Base-by-base conservation (phyloP, 1,140 invertebrate species). In the Microplitis demolitor region DNA sequence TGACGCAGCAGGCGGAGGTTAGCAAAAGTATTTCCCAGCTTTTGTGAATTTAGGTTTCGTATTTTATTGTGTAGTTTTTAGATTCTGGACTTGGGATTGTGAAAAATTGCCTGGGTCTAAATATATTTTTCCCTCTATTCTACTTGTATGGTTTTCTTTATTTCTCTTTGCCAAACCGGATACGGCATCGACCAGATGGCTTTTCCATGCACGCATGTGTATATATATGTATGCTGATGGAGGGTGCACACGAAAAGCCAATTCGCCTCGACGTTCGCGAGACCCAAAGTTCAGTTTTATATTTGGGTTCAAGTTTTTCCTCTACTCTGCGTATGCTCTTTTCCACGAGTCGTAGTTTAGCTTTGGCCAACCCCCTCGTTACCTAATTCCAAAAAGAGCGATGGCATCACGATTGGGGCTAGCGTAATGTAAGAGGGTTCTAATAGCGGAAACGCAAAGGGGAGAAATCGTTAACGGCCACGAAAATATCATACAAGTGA, bases 401-500 rank as follows among this genome's bases (percentile, higher is more conserved):
- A 54, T 35, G 63, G 8, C 34, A 54, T 53, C 16, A 56, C 51
- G 53, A 72, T 54, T 56, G 34, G 53, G 70, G 50, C 14, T 37
- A 56, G 35, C 11, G 6, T 45, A 45, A 45, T 45, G 35, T 14
- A 66, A 61, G 45, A 60, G 61, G 61, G 45, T 53, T 56, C 35
- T 39, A 54, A 67, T 56, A 67, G 51, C 50, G 33, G 51, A 67
- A 54, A 56, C 33, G 2, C 16, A 56, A 66, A 67, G 66, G 66
- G 62, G 70, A 39, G 53, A 66, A 66, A 72, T 72, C 70, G 63
- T 72, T 72, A 72, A 60, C 53, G n/a, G 37, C 51, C 33, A 45
- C 39, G 6, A 45, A 45, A 45, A 45, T 11, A 45, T 45, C 39
- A 6, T 45, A 45, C 39, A 16, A 53, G 14, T 37, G 62, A 37